Base-by-base conservation (phyloP, 2,113 vertebrate genomes). In the Heloderma charlesbogerti region DNA sequence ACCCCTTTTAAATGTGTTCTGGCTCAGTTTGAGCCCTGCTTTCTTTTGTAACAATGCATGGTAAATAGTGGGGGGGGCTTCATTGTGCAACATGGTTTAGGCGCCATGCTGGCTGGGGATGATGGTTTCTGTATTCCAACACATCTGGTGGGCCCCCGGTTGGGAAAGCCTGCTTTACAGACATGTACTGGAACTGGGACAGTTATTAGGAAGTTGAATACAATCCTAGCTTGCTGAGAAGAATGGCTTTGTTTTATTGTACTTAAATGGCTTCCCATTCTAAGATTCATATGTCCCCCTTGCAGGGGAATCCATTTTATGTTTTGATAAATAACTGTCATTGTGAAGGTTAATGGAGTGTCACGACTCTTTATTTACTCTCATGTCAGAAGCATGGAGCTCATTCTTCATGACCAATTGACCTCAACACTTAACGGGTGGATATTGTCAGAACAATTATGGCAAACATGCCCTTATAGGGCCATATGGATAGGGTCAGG, bases 301-400 rank as follows among this genome's bases (percentile, higher is more conserved):
- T 85, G 18, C 93, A 0, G 81, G 78, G 43, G 86, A 89, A 81
- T 81, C 45, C 91, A 88, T 94, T 95, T 95, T 92, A 88, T 94
- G 92, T 96, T 96, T 95, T 96, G 95, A 95, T 94, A 96, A 96
- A 97, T 96, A 97, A 96, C 95, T 96, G 91, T 94, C 87, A 94
- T 96, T 95, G 90, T 92, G 94, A 96, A 96, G 96, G 96, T 97
- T 97, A 96, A 97, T 96, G 92, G 92, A 94, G 89, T 95, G 91
- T 93, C 92, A 92, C 67, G 92, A 96, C 94, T 87, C 91, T 94
- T 96, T 94, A 95, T 96, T 96, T 95, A 84, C 94, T 93, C 89
- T 94, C 48, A 91, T 87, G 95, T 95, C 93, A 96, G 94, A 93
- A 89, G 40, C 91, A 90, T 74, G 81, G 93, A 87, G 94, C 95